phyloP scores from a whole-genome alignment of 2,113 vertebrate genomes.

The Melanotaenia duboulayi region DNA sequence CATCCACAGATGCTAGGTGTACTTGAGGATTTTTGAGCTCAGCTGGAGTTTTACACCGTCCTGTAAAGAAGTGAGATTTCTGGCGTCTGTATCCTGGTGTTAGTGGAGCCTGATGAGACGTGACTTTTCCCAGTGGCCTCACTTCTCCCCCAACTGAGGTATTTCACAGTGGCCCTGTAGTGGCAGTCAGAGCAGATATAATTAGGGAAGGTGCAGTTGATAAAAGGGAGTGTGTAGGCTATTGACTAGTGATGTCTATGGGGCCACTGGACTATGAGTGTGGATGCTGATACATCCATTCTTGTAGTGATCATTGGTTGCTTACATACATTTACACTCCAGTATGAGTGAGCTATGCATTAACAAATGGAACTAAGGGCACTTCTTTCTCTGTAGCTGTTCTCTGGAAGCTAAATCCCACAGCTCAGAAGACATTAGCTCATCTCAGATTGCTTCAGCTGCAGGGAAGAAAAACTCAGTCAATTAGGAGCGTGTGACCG shows the following conservation, averaged over 20 bases:
- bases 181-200: constrained; percentile 68
- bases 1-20: not conserved
- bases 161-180: constrained; percentile 80
- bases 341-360: not conserved
- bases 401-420: constrained; percentile 44
- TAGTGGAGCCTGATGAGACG: constrained; percentile 39
- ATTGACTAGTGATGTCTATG: constrained; percentile 62
- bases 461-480: constrained; percentile 71
- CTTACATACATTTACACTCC: constrained; percentile 6
- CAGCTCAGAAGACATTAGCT: constrained; percentile 69
- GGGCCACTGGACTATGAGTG: constrained; percentile 14
- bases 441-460: constrained; percentile 71
- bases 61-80: constrained; percentile 32
- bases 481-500: constrained; percentile 79
- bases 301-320: constrained; percentile 24
- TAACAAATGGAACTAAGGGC: constrained; percentile 27
- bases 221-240: constrained; percentile 69
- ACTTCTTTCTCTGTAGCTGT: constrained; percentile 6
- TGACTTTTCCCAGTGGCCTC: constrained; percentile 64
- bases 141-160: constrained; percentile 76
- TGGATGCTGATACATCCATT: constrained; percentile 26
- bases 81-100: constrained; percentile 41
- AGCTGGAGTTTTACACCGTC: not conserved
- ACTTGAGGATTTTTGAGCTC: not conserved
- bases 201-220: constrained; percentile 76